Percentiles rank a stretch among this genome's conserved stretches.
These are phyloP conservation scores for Thryonomys swinderianus DNA, from an alignment of 2,113 vertebrate genomes.

Conservation along the genomic window DNA sequence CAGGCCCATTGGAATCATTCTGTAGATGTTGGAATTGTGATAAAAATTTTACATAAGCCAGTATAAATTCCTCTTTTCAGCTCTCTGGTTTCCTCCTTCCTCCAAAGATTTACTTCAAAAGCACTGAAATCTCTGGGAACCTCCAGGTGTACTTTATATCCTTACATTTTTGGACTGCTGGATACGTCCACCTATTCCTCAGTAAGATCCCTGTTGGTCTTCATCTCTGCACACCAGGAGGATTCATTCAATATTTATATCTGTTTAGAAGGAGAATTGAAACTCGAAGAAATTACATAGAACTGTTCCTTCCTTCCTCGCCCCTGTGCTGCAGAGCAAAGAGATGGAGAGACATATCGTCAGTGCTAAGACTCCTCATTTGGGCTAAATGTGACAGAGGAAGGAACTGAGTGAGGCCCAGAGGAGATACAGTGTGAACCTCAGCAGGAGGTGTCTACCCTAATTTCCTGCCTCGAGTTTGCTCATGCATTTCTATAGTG, in stretches of 20 bases:
- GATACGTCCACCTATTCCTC: background rate
- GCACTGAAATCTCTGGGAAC: background rate
- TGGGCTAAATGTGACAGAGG: background rate
- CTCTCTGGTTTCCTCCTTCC: background rate
- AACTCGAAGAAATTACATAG: background rate
- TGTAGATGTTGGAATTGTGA: background rate
- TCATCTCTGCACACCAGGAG: background rate
- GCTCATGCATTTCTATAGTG: rapidly evolving
- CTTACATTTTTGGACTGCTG: background rate
- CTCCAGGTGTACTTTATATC: background rate
- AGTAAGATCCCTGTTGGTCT: background rate
- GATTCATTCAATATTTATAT: slow-evolving; percentile 40
- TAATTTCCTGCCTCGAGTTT: background rate
- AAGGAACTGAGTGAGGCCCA: background rate
- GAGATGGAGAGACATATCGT: background rate
- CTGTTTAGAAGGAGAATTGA: background rate
- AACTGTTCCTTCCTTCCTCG: background rate
- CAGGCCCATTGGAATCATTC: background rate
- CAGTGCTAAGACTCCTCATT: background rate
- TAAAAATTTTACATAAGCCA: background rate
- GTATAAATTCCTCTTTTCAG: background rate
- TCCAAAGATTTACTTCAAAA: slow-evolving; percentile 10
- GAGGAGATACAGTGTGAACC: background rate
- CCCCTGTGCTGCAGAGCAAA: background rate
- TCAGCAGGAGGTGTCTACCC: background rate